Percentiles rank a stretch among this genome's conserved stretches.
phyloP scores from a whole-genome alignment of 1,140 invertebrate species.

The Drosophila nigromelanica region DNA sequence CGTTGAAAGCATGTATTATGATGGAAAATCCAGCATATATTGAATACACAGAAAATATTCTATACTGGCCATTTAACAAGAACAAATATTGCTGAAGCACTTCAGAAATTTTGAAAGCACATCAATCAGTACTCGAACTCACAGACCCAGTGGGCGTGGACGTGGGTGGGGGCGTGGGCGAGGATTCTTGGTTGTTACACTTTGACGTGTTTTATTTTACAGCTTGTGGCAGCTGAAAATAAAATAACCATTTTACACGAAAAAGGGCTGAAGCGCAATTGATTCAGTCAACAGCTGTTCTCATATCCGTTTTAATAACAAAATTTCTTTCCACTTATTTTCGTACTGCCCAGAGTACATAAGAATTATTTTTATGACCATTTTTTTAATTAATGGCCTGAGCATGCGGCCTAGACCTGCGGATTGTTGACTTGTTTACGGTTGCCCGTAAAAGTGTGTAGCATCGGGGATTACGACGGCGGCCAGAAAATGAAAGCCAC shows the following conservation, averaged over 20 bases:
- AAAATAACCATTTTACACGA: constrained; percentile 12
- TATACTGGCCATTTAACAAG: not conserved
- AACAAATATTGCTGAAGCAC: not conserved
- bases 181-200: constrained; percentile 36
- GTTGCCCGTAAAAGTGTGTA: constrained; percentile 43
- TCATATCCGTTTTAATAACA: constrained; percentile 30
- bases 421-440: constrained; percentile 60
- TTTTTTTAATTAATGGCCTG: constrained; percentile 70
- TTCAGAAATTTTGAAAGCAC: constrained; percentile 33
- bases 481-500: constrained; percentile 36
- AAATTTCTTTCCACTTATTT: constrained; percentile 27
- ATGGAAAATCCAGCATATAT: too few species aligned
- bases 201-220: constrained; percentile 36
- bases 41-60: too few species aligned
- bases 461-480: constrained; percentile 23
- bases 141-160: constrained; percentile 11
- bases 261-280: constrained; percentile 1
- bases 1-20: too few species aligned
- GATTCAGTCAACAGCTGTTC: constrained; percentile 24
- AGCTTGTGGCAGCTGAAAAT: constrained; percentile 28
- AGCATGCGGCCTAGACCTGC: constrained; percentile 1
- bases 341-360: constrained; percentile 34
- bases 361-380: constrained; percentile 66
- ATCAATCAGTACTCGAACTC: constrained; percentile 70
- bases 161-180: not conserved